Evolutionary conservation across 2,797 vertebrate genomes (phyloP).

Genomic region (Nannoperca australis): DNA sequence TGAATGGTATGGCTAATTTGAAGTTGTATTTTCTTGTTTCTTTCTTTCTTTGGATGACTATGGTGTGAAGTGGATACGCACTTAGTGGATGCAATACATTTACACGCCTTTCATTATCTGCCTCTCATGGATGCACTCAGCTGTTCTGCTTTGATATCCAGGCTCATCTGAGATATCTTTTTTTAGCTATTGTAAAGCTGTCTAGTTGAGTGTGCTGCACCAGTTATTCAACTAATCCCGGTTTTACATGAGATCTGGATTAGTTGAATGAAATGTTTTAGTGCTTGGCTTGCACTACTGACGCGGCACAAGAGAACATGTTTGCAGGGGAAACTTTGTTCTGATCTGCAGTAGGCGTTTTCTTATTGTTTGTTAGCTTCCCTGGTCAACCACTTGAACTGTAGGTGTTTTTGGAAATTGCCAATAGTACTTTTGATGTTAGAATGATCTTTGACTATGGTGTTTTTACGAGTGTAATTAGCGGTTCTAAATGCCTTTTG

Average conservation of each 20-base stretch:
- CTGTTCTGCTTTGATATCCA: constrained; percentile 64
- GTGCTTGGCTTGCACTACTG: constrained; percentile 67
- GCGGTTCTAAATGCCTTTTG: constrained; percentile 2
- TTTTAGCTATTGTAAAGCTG: constrained; percentile 33
- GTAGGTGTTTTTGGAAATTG: constrained; percentile 11
- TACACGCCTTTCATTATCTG: constrained; percentile 59
- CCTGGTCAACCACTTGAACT: constrained; percentile 18
- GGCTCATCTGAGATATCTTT: constrained; percentile 52
- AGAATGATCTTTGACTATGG: constrained; percentile 14
- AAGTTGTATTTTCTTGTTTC: constrained; percentile 30
- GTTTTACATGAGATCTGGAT: constrained; percentile 59
- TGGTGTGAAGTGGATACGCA: constrained; percentile 71
- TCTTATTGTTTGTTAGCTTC: constrained; percentile 11
- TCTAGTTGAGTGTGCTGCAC: constrained; percentile 34
- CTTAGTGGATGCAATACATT: constrained; percentile 62
- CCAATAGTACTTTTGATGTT: neutral
- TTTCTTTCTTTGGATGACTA: constrained; percentile 55
- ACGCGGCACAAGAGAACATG: constrained; percentile 31
- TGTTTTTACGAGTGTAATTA: constrained; percentile 23
- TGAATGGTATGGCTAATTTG: constrained; percentile 71
- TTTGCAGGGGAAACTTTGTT: constrained; percentile 20
- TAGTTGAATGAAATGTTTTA: constrained; percentile 66
- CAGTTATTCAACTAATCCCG: constrained; percentile 69
- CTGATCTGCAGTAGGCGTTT: constrained; percentile 11
- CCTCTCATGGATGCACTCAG: constrained; percentile 55